phyloP scores from a whole-genome alignment of 2,888 invertebrate species.

The Nymphalis urticae region DNA sequence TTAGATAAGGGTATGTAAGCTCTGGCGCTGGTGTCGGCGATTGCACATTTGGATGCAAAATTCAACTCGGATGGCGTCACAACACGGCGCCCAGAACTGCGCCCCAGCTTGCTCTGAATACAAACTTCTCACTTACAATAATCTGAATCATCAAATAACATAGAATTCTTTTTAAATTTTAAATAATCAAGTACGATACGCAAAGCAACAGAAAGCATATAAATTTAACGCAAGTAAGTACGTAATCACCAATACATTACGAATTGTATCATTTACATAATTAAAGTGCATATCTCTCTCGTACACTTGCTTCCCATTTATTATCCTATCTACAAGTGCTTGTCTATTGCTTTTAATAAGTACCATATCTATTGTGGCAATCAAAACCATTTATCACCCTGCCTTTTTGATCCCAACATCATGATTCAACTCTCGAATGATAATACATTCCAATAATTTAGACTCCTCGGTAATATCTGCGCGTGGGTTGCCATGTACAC shows the following conservation, averaged over 20 bases:
- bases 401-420: conserved; percentile 15
- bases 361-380: conserved; percentile 10
- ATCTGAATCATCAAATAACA: conserved; percentile 27
- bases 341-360: conserved; percentile 13
- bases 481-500: conserved; percentile 47
- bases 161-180: conserved; percentile 2
- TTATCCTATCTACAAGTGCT: conserved; percentile 8
- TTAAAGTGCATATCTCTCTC: background rate
- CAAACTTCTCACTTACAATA: conserved; percentile 34
- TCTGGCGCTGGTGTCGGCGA: conserved; percentile 40
- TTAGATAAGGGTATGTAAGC: conserved; percentile 38
- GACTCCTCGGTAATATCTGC: conserved; percentile 14
- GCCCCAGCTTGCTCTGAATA: conserved; percentile 40
- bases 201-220: background rate
- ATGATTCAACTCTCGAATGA: conserved; percentile 15
- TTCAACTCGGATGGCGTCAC: conserved; percentile 44
- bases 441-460: conserved; percentile 17
- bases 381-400: conserved; percentile 10
- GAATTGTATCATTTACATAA: background rate
- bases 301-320: conserved; percentile 5
- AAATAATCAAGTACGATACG: background rate
- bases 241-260: background rate
- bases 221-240: background rate
- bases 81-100: conserved; percentile 40
- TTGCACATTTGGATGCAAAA: conserved; percentile 58